These are phyloP conservation scores for Antedon mediterranea DNA, from an alignment of 53 echinoderm and acorn worm species.

Conservation along the genomic window DNA sequence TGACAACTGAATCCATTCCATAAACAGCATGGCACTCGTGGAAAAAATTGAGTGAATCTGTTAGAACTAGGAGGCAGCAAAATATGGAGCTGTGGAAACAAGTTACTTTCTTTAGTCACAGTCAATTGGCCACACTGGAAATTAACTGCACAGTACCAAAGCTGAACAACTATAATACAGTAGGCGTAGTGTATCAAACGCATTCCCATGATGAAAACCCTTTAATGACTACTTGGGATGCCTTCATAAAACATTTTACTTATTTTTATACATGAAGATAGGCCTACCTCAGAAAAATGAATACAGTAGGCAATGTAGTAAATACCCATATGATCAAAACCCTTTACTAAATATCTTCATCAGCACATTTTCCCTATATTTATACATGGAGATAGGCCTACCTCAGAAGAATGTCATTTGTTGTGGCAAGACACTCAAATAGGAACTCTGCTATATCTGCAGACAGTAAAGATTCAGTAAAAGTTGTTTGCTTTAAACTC, in stretches of 20 bases:
- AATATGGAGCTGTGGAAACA: slow-evolving; percentile 43
- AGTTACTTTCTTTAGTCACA: too few species aligned
- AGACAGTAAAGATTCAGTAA: slow-evolving; percentile 43
- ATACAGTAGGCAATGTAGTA: slow-evolving; percentile 65
- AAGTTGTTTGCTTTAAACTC: neutral
- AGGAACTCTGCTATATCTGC: slow-evolving; percentile 88
- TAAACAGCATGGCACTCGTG: slow-evolving; percentile 78
- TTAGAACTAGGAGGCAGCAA: slow-evolving; percentile 65
- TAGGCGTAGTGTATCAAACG: slow-evolving; percentile 78
- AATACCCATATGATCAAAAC: slow-evolving; percentile 12
- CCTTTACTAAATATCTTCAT: neutral
- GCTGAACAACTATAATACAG: slow-evolving; percentile 22
- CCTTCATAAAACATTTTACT: neutral
- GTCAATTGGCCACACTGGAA: too few species aligned
- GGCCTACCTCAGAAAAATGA: slow-evolving; percentile 47
- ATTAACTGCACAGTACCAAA: neutral
- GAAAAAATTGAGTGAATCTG: slow-evolving; percentile 56
- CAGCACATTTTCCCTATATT: neutral
- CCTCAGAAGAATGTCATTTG: slow-evolving; percentile 56
- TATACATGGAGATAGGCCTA: slow-evolving; percentile 13
- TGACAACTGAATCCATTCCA: slow-evolving; percentile 76
- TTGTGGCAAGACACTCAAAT: slow-evolving; percentile 74
- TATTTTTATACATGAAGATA: neutral
- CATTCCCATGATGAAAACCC: neutral
- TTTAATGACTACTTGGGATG: neutral